Conservation (phyloP, 2,888 invertebrate genomes). For the Acanthopleura granulata region DNA sequence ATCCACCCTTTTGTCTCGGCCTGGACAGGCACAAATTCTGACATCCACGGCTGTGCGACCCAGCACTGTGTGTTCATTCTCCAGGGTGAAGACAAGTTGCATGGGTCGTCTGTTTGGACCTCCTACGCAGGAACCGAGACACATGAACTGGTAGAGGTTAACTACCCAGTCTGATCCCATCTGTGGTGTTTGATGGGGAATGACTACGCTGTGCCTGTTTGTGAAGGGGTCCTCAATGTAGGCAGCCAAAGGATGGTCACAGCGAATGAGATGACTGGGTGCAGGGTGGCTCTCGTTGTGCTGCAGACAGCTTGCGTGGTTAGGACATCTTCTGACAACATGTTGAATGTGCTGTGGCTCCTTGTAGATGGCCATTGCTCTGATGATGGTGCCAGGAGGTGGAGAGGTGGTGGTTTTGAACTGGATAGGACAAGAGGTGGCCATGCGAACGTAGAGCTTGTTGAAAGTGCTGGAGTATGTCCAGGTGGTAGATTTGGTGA, state of each 20-base stretch:
- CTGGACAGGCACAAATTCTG: constrained; percentile 15
- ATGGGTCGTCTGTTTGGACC: constrained; percentile 6
- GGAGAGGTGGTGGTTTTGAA: neutral
- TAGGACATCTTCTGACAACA: constrained; percentile 3
- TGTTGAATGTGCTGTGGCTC: constrained; percentile 10
- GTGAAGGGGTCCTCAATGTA: neutral
- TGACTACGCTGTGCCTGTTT: neutral
- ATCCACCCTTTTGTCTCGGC: constrained; percentile 10
- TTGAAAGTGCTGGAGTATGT: constrained; percentile 5
- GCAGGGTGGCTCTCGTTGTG: constrained; percentile 9
- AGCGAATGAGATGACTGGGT: constrained; percentile 15
- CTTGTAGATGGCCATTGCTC: constrained; percentile 3
- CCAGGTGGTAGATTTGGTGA: constrained; percentile 6
- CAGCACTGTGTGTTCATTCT: constrained; percentile 6
- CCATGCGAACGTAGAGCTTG: constrained; percentile 12
- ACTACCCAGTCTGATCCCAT: neutral
- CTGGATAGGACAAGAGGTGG: neutral
- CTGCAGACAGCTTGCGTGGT: neutral
- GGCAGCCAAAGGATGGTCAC: neutral
- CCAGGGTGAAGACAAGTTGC: constrained; percentile 6
- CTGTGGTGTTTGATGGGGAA: neutral
- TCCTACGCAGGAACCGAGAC: constrained; percentile 11
- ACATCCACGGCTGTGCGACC: neutral
- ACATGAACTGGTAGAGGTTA: constrained; percentile 17
- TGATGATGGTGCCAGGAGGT: neutral